Evolutionary conservation across 2,888 invertebrate species (phyloP).

Genomic region (Cremastobaeus sp.): DNA sequence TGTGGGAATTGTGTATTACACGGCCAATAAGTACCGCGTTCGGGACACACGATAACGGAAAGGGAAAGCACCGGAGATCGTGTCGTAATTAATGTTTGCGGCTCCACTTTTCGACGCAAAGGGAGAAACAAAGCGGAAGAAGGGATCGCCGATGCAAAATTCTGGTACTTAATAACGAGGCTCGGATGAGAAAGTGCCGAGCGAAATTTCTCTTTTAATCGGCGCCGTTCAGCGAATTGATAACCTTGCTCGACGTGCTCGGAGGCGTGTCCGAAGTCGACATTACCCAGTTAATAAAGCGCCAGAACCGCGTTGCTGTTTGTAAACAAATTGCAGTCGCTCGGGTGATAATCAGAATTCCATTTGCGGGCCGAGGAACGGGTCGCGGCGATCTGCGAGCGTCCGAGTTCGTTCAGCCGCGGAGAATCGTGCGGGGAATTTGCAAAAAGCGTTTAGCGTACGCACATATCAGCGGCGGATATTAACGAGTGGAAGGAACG

Average conservation of each 20-base stretch:
- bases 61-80: constrained; percentile 53
- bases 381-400: too few relatives aligned
- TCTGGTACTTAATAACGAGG: constrained; percentile 30
- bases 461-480: constrained; percentile 2
- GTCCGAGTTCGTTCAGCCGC: not conserved
- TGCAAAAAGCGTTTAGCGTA: constrained; percentile 17
- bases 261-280: not conserved
- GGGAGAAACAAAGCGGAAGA: constrained; percentile 11
- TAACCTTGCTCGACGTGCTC: too few relatives aligned
- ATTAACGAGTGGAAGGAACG: constrained; percentile 23
- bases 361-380: too few relatives aligned
- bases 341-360: too few relatives aligned
- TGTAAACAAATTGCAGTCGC: too few relatives aligned
- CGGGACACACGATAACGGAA: constrained; percentile 30
- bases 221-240: not conserved
- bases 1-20: constrained; percentile 63
- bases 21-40: constrained; percentile 33
- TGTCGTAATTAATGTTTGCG: constrained; percentile 42
- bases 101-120: constrained; percentile 31
- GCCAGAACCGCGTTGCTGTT: not conserved
- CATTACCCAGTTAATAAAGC: not conserved
- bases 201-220: constrained; percentile 31
- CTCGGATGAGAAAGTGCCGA: constrained; percentile 20
- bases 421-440: not conserved
- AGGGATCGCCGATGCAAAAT: constrained; percentile 15